phyloP scores from a whole-genome alignment of 2,113 vertebrate species.

The Euleptes europaea region DNA sequence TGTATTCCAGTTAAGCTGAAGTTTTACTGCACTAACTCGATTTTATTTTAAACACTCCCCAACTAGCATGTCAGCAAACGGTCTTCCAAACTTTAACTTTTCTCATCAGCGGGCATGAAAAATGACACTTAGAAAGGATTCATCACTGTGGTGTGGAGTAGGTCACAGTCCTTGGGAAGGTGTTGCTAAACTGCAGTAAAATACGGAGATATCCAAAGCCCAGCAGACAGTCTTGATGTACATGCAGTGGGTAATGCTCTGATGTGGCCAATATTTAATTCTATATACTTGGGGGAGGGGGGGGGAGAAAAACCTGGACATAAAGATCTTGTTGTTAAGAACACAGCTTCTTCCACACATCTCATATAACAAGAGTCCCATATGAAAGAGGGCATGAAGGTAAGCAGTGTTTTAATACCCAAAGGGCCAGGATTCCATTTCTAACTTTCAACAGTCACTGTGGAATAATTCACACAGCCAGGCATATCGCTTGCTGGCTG shows the following conservation, averaged over 20 bases:
- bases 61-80: neutral
- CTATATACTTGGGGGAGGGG: neutral
- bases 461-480: neutral
- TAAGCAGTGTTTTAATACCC: neutral
- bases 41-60: neutral
- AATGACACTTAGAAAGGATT: neutral
- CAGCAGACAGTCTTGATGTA: neutral
- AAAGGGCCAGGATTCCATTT: neutral
- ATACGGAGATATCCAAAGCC: neutral
- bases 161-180: neutral
- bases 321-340: neutral
- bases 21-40: neutral
- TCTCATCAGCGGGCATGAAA: neutral
- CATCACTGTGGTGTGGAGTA: neutral
- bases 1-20: slow-evolving; percentile 23
- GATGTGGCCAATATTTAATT: neutral
- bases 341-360: neutral
- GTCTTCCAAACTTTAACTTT: neutral
- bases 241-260: neutral
- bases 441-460: neutral
- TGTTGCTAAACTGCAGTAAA: neutral
- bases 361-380: neutral
- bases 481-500: neutral
- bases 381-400: neutral
- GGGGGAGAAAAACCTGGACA: neutral